Evolutionary conservation across 1,140 invertebrate species (phyloP), one percentile per base, ranked within the genome.

Genomic region (Matsumurasca onukii): DNA sequence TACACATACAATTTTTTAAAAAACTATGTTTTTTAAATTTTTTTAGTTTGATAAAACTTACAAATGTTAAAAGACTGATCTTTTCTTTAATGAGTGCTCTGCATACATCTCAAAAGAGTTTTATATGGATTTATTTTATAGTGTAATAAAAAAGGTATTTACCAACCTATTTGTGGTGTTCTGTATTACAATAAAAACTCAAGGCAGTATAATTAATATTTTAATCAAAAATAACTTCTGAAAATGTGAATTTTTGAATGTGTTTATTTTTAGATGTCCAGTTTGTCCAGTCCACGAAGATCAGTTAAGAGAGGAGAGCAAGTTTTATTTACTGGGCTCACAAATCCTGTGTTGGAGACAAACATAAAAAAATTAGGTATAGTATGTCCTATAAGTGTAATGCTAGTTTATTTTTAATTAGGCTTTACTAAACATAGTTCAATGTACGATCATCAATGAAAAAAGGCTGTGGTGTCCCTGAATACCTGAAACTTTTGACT

Each of bases 281-380:
- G n/a, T n/a, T n/a, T n/a, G n/a, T 22, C n/a, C 5, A 51, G 49
- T 20, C 49, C 49, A 5, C 49, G 49, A 51, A 51, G 49, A 22
- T 20, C 5, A 51, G 49, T 17, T 20, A 20, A 17, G 3, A 29
- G 24, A 27, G 59, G 27, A 25, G 20, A 59, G 15, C 62, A 55
- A 13, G 70, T 71, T n/a, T 55, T 71, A 62, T 71, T 71, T 29
- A 71, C 70, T 31, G 67, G 70, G 5, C 68, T 64, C 13, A 24
- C 59, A 1, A 64, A 71, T 24, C n/a, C 34, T 12, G 65, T 63
- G 48, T 22, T 39, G 29, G 31, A 29, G n/a, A 15, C 39, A 1
- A 24, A 68, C 13, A 62, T 71, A 3, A 71, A 48, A 51, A 25
- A 45, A 63, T 39, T 70, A 17, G 69, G 69, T 70, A 12, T 65